Base-by-base conservation (phyloP, 2,113 vertebrate genomes). In the Sitta europaea region DNA sequence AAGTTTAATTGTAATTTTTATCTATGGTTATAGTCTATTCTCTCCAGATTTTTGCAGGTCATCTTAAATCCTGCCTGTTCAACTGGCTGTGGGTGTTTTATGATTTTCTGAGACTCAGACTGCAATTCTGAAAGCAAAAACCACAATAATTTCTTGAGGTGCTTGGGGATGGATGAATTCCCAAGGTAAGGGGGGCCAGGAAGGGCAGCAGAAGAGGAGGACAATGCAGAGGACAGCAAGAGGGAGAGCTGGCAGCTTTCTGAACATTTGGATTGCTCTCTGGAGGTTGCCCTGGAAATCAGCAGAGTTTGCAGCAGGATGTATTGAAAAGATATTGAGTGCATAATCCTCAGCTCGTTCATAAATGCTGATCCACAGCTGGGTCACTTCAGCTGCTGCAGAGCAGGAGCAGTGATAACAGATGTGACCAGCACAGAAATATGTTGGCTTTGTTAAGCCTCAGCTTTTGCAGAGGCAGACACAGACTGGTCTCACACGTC, bases 341-440 rank as follows among this genome's bases (percentile, higher is more conserved):
- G 51, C 78, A 86, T 68, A 95, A 93, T 93, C 93, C 79, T 86
- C 88, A 71, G 40, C 72, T 90, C 79, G 72, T 94, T 93, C 79
- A 90, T 47, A 90, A 94, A 92, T 0, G 36, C 75, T 86, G 87
- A 92, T 83, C 66, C 55, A 87, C 95, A 96, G 93, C 94, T 96
- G 94, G 94, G 89, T 76, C 89, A 87, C 84, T 86, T 93, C 93
- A 95, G 45, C 82, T 83, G 85, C 93, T 88, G 71, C 92, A 93
- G 71, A 94, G 85, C 75, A 70, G 51, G 27, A 83, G 63, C 76
- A 51, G 72, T 5, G 65, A n/a, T 53, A 88, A 83, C 90, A 96
- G 90, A 93, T 84, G 90, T 87, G 92, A 83, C 72, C 67, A 70
- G 70, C 7, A 68, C 38, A 74, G 68, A 86, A 92, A 58, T 62